phyloP scores from a whole-genome alignment of 2,113 vertebrate genomes.

The Lycaon pictus region DNA sequence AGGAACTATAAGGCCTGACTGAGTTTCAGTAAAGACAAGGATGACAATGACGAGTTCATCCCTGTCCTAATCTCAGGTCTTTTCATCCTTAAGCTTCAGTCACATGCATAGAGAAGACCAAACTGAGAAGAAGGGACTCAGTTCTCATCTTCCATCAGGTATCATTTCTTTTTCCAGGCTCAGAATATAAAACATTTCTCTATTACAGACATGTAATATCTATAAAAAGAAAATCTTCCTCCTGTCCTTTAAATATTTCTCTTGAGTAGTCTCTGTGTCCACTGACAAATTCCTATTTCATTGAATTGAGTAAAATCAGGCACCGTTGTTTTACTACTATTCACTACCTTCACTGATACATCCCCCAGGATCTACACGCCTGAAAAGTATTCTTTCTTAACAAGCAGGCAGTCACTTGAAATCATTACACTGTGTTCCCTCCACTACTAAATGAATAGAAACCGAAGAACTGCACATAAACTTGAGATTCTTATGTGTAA shows the following conservation, averaged over 20 bases:
- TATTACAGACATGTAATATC: not conserved
- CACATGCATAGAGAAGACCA: conserved; percentile 48
- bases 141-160: not conserved
- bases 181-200: conserved; percentile 41
- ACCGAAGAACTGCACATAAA: conserved; percentile 67
- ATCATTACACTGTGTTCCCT: conserved; percentile 56
- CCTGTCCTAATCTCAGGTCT: conserved; percentile 39
- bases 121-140: not conserved
- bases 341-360: conserved; percentile 27
- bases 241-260: conserved; percentile 36
- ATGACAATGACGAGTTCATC: not conserved
- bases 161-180: conserved; percentile 46
- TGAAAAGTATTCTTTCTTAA: conserved; percentile 49
- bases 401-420: not conserved
- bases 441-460: conserved; percentile 59
- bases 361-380: not conserved
- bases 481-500: conserved; percentile 76
- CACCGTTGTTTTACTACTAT: conserved; percentile 35
- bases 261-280: conserved; percentile 65
- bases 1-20: not conserved
- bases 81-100: conserved; percentile 60
- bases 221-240: not conserved
- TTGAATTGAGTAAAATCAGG: conserved; percentile 46
- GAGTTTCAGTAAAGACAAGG: not conserved
- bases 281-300: conserved; percentile 63